Conservation (phyloP, 2,113 vertebrate species). For the Malurus alboscapulatus region DNA sequence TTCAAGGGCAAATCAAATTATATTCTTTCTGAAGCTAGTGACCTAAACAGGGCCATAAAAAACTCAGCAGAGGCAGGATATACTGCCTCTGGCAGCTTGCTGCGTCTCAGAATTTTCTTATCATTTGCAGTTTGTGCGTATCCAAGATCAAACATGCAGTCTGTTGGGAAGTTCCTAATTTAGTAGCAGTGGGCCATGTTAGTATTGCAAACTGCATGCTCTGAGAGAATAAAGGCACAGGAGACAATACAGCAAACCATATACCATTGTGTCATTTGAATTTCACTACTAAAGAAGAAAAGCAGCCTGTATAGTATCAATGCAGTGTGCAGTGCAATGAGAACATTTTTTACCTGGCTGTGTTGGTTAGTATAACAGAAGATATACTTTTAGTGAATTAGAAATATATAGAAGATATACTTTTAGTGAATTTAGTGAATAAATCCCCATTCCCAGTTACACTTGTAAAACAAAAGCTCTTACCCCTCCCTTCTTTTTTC, state of each 20-base stretch:
- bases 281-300: not conserved
- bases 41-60: not conserved
- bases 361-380: not conserved
- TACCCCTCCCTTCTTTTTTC: rapidly evolving
- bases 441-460: not conserved
- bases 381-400: not conserved
- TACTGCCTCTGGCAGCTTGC: not conserved
- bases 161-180: not conserved
- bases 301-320: not conserved
- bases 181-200: not conserved
- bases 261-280: not conserved
- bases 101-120: not conserved
- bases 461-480: not conserved
- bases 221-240: not conserved
- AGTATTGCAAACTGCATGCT: not conserved
- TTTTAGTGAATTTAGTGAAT: not conserved
- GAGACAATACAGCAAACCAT: not conserved
- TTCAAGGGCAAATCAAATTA: not conserved
- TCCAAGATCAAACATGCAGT: rapidly evolving
- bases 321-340: not conserved
- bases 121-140: rapidly evolving
- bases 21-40: not conserved
- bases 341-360: not conserved
- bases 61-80: not conserved
- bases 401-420: not conserved